These are phyloP conservation scores for Siderastrea siderea DNA, from an alignment of 92 coral and sea anemone genomes.

Conservation along the genomic window DNA sequence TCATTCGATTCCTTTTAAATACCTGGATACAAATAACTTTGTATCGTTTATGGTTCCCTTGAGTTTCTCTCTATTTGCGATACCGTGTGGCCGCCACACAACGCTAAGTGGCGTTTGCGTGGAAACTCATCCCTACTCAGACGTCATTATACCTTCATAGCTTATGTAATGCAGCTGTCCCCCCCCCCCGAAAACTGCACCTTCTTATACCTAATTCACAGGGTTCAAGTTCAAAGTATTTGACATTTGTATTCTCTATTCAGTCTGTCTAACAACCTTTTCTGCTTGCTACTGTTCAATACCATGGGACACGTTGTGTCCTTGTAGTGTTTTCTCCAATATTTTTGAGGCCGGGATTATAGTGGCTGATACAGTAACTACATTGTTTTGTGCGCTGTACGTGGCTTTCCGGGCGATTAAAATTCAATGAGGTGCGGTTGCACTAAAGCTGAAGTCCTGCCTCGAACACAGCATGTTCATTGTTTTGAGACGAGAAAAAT, in stretches of 20 bases:
- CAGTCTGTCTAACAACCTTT: background rate
- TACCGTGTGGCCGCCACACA: no score
- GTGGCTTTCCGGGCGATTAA: background rate
- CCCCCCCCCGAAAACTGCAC: background rate
- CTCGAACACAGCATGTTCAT: background rate
- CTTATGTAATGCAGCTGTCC: background rate
- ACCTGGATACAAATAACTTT: no score
- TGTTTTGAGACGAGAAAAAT: background rate
- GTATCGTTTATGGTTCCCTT: no score
- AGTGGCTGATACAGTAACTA: slow-evolving; percentile 4
- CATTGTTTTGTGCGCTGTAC: background rate
- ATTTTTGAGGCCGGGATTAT: background rate
- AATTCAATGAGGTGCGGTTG: no score
- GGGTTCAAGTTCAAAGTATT: background rate
- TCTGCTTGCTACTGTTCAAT: background rate
- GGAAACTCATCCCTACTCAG: no score
- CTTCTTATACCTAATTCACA: background rate
- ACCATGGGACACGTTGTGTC: background rate
- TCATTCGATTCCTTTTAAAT: no score
- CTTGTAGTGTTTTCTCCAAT: background rate
- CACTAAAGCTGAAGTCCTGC: background rate
- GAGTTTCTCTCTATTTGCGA: no score
- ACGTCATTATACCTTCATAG: no score
- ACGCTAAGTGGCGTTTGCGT: no score
- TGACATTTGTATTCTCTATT: background rate